phyloP scores from a whole-genome alignment of 2,888 invertebrate genomes.

The Heteromyza rotundicornis region DNA sequence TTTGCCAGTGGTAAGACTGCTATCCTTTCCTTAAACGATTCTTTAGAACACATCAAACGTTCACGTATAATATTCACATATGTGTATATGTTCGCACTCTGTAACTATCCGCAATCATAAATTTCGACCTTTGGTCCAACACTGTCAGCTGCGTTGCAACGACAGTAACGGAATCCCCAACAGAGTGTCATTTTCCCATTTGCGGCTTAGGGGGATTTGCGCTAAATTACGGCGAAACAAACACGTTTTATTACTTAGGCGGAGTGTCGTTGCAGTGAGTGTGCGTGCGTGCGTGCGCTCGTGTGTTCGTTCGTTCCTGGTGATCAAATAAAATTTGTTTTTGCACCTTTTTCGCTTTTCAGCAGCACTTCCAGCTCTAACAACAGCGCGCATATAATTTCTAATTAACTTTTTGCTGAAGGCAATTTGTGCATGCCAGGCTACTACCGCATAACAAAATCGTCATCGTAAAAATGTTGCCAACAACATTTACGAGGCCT shows the following conservation, averaged over 20 bases:
- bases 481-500: slow-evolving; percentile 2
- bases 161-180: no score
- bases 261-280: neutral
- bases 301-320: neutral
- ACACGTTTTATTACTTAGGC: slow-evolving; percentile 23
- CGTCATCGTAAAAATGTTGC: slow-evolving; percentile 1
- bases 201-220: slow-evolving; percentile 18
- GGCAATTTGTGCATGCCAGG: slow-evolving; percentile 29
- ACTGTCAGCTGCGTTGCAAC: no score
- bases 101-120: no score
- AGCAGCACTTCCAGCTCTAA: no score
- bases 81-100: no score
- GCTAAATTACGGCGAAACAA: slow-evolving; percentile 7
- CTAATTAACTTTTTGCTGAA: slow-evolving; percentile 35
- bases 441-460: neutral
- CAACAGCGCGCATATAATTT: slow-evolving; percentile 33
- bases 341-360: no score
- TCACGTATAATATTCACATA: no score
- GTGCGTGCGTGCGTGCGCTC: neutral
- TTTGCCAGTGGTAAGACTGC: no score
- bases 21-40: no score
- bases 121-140: no score
- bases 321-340: slow-evolving; percentile 1
- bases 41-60: no score
- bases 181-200: no score